Base-by-base conservation (phyloP, 2,797 vertebrate species). In the Anabas testudineus region DNA sequence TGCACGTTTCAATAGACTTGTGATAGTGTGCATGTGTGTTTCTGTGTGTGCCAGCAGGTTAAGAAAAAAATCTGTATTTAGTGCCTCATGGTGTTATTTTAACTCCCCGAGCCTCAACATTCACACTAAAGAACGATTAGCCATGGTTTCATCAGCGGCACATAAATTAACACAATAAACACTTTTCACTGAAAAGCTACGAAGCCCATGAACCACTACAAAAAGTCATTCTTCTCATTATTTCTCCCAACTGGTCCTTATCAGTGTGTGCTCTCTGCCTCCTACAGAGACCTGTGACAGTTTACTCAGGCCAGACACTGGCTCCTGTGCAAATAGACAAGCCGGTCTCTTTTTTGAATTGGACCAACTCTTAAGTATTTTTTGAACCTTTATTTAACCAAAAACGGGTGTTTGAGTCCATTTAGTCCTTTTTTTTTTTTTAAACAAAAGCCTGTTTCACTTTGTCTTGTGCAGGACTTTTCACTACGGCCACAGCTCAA, bases 181-280 rank as follows among this genome's bases (percentile, higher is more conserved):
- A 59, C 4, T 67, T 72, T 43, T 72, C 39, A 58, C 46, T 69
- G 47, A 76, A 60, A 76, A 69, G 65, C 72, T 65, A 36, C 62
- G 58, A 48, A 79, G 67, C 60, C 36, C 26, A 37, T 56, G 37
- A 65, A 73, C 54, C 65, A 15, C 16, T 54, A 26, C 58, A 53
- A 48, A 67, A 75, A 74, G n/a, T 42, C 36, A 18, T 14, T 56
- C 66, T 69, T 19, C 85, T 83, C 74, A 81, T 80, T 86, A 77
- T 74, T 81, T 76, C 64, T 81, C 45, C 71, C 22, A 46, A 66
- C 55, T 71, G 75, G 62, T 61, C 73, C 82, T 67, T 54, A 61
- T 78, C 71, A 71, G 62, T 67, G 67, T 52, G 67, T 66, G 63
- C 56, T 52, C 67, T 63, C 68, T 61, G 75, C 75, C 71, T 83